Evolutionary conservation across 2,113 vertebrate species (phyloP).

Genomic region (Cromileptes altivelis): DNA sequence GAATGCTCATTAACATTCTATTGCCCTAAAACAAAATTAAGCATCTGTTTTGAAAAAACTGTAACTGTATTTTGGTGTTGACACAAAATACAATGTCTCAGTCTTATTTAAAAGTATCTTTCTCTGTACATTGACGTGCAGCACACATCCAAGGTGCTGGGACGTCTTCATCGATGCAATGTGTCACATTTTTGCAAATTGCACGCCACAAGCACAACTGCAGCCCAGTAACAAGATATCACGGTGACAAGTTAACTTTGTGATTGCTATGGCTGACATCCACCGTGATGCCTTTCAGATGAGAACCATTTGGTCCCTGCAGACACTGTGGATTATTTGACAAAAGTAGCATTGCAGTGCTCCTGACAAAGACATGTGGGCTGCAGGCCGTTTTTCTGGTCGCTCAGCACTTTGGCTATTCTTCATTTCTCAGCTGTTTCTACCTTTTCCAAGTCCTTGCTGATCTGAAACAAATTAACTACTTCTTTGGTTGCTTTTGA

Average conservation of each 20-base stretch:
- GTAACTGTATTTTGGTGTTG: conserved; percentile 8
- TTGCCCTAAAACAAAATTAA: conserved; percentile 45
- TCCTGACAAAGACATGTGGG: conserved; percentile 70
- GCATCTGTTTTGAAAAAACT: conserved; percentile 41
- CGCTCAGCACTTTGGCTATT: conserved; percentile 76
- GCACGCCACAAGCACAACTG: conserved; percentile 31
- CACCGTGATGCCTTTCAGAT: conserved; percentile 55
- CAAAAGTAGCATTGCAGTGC: conserved; percentile 65
- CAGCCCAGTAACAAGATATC: conserved; percentile 47
- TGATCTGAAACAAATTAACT: conserved; percentile 70
- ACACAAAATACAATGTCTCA: conserved; percentile 30
- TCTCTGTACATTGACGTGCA: conserved; percentile 16
- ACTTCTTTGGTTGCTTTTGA: conserved; percentile 31
- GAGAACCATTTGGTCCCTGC: conserved; percentile 47
- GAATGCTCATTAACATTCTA: conserved; percentile 58
- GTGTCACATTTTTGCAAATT: conserved; percentile 58
- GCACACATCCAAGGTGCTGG: conserved; percentile 13
- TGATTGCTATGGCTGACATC: conserved; percentile 60
- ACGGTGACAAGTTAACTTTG: conserved; percentile 57
- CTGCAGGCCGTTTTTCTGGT: conserved; percentile 69
- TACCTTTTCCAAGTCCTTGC: conserved; percentile 59
- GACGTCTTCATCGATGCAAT: conserved; percentile 34
- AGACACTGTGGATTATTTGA: conserved; percentile 60
- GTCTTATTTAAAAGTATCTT: conserved; percentile 7
- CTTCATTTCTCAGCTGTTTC: conserved; percentile 71